These are phyloP conservation scores for Aspidiotus rigidus DNA, from an alignment of 2,888 invertebrate genomes.

Conservation along the genomic window DNA sequence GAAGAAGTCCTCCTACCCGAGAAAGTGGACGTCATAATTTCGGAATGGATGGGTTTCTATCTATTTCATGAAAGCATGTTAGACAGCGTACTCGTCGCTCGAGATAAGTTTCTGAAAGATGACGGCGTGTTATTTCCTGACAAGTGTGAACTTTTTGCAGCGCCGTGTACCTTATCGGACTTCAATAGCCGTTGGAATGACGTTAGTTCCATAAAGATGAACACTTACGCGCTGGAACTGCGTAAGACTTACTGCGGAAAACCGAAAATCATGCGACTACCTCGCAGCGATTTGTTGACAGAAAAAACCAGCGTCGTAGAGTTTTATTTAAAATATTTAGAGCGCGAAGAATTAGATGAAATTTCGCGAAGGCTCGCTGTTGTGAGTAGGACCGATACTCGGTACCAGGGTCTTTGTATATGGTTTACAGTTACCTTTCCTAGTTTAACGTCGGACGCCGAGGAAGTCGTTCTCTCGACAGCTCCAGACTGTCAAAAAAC, in stretches of 20 bases:
- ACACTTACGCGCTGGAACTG: slow-evolving; percentile 50
- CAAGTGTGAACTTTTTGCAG: slow-evolving; percentile 57
- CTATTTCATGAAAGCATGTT: slow-evolving; percentile 92
- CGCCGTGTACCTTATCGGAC: slow-evolving; percentile 54
- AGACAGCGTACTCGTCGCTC: slow-evolving; percentile 72
- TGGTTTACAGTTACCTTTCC: slow-evolving; percentile 76
- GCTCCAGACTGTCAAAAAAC: slow-evolving; percentile 51
- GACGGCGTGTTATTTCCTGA: slow-evolving; percentile 68
- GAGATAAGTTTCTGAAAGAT: slow-evolving; percentile 67
- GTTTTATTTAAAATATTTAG: slow-evolving; percentile 58
- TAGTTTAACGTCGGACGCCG: slow-evolving; percentile 37
- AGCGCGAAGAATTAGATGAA: slow-evolving; percentile 51
- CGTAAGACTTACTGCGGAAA: slow-evolving; percentile 53
- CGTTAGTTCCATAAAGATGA: slow-evolving; percentile 65
- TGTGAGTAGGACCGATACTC: slow-evolving; percentile 51
- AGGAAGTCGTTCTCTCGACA: slow-evolving; percentile 48
- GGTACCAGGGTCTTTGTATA: slow-evolving; percentile 53
- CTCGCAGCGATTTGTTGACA: slow-evolving; percentile 52
- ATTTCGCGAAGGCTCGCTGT: slow-evolving; percentile 54
- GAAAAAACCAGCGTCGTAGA: slow-evolving; percentile 55
- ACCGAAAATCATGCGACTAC: slow-evolving; percentile 56
- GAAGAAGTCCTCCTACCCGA: slow-evolving; percentile 65
- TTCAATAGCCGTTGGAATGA: slow-evolving; percentile 66
- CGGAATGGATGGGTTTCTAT: slow-evolving; percentile 98
- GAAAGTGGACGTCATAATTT: slow-evolving; percentile 80